These are phyloP conservation scores for Argyrosomus regius DNA, from an alignment of 2,797 vertebrate genomes.

Conservation along the genomic window DNA sequence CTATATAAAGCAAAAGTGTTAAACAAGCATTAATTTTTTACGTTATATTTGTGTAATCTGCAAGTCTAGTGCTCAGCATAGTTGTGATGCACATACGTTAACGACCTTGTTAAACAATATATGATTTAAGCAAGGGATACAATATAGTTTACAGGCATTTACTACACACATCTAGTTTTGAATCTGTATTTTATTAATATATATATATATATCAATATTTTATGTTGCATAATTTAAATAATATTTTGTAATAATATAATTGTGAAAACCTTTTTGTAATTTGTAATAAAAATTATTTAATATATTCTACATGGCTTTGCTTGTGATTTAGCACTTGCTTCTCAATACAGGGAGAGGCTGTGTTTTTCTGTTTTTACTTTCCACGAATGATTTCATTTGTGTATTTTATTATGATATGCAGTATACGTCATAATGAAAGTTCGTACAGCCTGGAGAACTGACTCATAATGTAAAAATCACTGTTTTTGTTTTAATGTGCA, in stretches of 20 bases:
- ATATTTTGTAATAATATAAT: background rate
- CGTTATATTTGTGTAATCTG: background rate
- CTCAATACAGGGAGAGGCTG: background rate
- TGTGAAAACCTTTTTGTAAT: background rate
- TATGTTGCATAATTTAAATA: conserved; percentile 21
- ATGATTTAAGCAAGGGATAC: background rate
- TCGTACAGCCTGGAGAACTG: background rate
- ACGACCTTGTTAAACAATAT: background rate
- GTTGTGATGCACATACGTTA: background rate
- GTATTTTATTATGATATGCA: background rate
- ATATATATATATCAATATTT: background rate
- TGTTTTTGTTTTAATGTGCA: background rate
- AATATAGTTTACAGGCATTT: conserved; percentile 22
- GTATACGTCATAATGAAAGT: background rate
- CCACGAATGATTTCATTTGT: background rate
- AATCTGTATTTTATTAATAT: conserved; percentile 23
- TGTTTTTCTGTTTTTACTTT: background rate
- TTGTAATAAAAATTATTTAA: conserved; percentile 57
- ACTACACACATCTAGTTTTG: background rate
- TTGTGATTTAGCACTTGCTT: background rate
- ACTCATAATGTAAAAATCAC: background rate
- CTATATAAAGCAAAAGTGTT: background rate
- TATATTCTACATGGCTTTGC: conserved; percentile 15
- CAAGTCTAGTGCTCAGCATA: background rate
- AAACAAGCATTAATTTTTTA: too few species aligned